phyloP scores from a whole-genome alignment of 2,797 vertebrate species.

The Pogoniulus pusillus region DNA sequence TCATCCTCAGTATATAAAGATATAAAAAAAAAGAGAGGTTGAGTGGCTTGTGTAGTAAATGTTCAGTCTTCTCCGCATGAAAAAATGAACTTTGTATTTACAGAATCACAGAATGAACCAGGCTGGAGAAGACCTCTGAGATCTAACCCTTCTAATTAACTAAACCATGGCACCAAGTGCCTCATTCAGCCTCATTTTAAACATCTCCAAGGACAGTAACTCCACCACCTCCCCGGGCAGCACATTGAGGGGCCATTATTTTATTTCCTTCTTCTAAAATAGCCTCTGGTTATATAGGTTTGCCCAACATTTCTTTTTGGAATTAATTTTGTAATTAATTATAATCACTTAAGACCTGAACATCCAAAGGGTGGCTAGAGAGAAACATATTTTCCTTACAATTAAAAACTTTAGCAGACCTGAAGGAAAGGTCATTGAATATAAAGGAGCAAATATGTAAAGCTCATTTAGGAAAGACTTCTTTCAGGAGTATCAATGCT shows the following conservation, averaged over 20 bases:
- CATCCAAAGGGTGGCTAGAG: background rate
- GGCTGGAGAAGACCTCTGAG: too few relatives aligned
- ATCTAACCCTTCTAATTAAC: too few relatives aligned
- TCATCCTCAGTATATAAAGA: background rate
- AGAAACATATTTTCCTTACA: background rate
- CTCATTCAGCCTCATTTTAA: too few relatives aligned
- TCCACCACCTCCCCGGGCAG: too few relatives aligned
- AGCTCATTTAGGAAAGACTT: background rate
- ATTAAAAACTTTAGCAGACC: background rate
- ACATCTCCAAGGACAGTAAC: too few relatives aligned
- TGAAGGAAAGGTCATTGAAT: background rate
- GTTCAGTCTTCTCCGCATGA: background rate
- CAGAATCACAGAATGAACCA: background rate
- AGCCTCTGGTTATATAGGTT: background rate
- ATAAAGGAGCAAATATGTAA: background rate
- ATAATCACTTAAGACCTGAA: background rate
- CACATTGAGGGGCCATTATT: fast-evolving
- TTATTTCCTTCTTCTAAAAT: background rate
- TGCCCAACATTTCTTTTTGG: background rate
- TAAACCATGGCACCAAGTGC: too few relatives aligned
- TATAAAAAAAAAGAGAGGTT: background rate
- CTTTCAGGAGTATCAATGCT: slow-evolving; percentile 2
- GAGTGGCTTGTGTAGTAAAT: background rate
- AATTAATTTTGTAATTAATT: background rate
- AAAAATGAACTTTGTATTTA: background rate